Evolutionary conservation across 2,888 invertebrate genomes (phyloP).

Genomic region (Mellilla xanthometata): DNA sequence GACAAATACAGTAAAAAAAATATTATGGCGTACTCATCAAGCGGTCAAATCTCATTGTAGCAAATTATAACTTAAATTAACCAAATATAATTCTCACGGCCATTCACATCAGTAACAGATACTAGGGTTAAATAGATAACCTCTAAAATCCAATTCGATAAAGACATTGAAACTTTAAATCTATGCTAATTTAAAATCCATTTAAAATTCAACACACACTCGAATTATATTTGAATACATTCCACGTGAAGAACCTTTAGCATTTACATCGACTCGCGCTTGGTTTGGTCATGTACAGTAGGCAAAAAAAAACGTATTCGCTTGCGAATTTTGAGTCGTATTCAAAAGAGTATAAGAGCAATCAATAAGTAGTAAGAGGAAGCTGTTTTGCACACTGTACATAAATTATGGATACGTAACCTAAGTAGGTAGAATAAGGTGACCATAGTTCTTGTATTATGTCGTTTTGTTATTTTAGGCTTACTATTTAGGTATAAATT

Average conservation of each 20-base stretch:
- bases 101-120: background rate
- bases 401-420: conserved; percentile 6
- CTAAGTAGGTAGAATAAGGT: conserved; percentile 1
- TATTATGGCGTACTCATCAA: too few species aligned
- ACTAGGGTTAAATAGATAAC: conserved; percentile 2
- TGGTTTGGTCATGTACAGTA: conserved; percentile 9
- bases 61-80: too few species aligned
- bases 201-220: conserved; percentile 4
- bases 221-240: too few species aligned
- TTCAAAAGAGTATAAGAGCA: background rate
- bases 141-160: background rate
- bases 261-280: background rate
- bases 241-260: background rate
- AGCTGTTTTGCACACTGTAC: conserved; percentile 12
- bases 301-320: background rate
- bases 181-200: too few species aligned
- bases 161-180: background rate
- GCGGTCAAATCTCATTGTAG: too few species aligned
- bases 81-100: too few species aligned
- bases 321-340: background rate
- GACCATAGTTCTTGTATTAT: background rate
- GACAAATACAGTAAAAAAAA: too few species aligned
- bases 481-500: too few species aligned
- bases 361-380: background rate
- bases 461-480: too few species aligned